Evolutionary conservation across 2,888 invertebrate species (phyloP).

Genomic region (Caenorhabditis auriculariae): DNA sequence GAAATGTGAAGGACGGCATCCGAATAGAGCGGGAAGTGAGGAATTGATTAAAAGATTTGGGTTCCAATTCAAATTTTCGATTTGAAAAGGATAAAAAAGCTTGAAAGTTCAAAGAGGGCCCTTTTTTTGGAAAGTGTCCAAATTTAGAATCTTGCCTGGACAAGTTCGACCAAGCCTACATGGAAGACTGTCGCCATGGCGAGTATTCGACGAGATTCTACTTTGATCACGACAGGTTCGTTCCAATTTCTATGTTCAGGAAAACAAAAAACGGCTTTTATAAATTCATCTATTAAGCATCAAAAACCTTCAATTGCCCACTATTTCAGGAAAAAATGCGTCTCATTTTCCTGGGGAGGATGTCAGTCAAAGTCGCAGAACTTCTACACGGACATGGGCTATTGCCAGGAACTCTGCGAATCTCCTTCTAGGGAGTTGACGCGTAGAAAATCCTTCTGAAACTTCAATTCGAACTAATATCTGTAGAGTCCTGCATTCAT

Average conservation of each 20-base stretch:
- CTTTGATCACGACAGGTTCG: constrained; percentile 44
- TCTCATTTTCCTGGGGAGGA: constrained; percentile 56
- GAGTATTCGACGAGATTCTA: constrained; percentile 54
- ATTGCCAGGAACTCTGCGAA: constrained; percentile 49
- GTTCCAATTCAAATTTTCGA: too few relatives aligned
- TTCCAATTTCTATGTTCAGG: neutral
- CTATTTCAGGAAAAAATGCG: constrained; percentile 37
- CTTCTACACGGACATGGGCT: constrained; percentile 41
- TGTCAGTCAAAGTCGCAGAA: constrained; percentile 49
- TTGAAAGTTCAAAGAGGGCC: neutral
- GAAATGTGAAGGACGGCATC: constrained; percentile 53
- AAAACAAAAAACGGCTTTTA: neutral
- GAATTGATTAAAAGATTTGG: too few relatives aligned
- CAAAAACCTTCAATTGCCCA: neutral
- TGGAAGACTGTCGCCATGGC: constrained; percentile 53
- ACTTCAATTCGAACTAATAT: neutral
- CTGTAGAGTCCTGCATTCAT: constrained; percentile 49
- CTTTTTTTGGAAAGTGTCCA: neutral
- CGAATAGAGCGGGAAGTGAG: constrained; percentile 41
- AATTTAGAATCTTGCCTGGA: constrained; percentile 55
- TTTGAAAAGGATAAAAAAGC: neutral
- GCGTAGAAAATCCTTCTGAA: constrained; percentile 14
- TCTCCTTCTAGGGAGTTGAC: constrained; percentile 40
- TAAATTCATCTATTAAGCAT: neutral
- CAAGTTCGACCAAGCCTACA: constrained; percentile 50